Percentiles rank a stretch among this genome's conserved stretches.
These are phyloP conservation scores for Chironomus striatipennis DNA, from an alignment of 1,140 invertebrate species.

Conservation along the genomic window DNA sequence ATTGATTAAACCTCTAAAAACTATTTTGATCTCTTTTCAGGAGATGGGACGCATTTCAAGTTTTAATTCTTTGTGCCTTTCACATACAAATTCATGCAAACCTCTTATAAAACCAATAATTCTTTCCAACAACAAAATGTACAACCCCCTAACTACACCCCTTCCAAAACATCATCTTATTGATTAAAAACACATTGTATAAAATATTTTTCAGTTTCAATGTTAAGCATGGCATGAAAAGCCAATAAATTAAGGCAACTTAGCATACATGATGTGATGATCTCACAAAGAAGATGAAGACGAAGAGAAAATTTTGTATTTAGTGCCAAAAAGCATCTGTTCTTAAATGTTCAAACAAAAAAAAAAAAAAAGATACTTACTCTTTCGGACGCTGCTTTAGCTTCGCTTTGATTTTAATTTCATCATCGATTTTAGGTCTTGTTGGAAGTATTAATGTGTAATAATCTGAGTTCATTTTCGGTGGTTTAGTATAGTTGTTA, in stretches of 20 bases:
- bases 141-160: no score
- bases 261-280: neutral
- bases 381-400: conserved; percentile 16
- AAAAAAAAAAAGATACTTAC: conserved; percentile 20
- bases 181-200: neutral
- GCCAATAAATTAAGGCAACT: neutral
- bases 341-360: no score
- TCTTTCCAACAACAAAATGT: no score
- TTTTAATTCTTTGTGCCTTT: no score
- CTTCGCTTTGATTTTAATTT: conserved; percentile 16
- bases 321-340: neutral
- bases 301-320: no score
- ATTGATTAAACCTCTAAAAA: no score
- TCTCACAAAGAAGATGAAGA: no score
- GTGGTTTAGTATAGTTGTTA: neutral
- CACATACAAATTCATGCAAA: no score
- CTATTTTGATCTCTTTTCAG: no score
- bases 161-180: no score
- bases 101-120: no score
- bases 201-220: neutral
- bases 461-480: neutral
- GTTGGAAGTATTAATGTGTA: neutral
- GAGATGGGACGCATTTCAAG: no score
- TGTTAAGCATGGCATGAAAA: neutral
- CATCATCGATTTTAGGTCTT: neutral